phyloP scores from a whole-genome alignment of 2,888 invertebrate species.

The Tachina fera region DNA sequence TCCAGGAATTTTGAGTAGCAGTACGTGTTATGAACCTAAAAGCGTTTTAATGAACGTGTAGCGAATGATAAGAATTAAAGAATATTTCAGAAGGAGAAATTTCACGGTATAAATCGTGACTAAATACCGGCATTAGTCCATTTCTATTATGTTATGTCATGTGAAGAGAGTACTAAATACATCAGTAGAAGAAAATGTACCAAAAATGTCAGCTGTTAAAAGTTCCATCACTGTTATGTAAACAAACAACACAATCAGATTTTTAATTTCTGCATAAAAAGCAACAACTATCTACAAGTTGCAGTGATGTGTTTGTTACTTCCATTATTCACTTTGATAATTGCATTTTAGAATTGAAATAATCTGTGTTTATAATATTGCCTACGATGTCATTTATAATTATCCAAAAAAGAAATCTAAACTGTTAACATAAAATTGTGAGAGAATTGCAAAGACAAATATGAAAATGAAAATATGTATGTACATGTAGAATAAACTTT shows the following conservation, averaged over 20 bases:
- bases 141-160: no score
- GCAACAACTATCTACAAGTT: conserved; percentile 22
- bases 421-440: not conserved
- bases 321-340: not conserved
- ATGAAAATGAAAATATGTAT: not conserved
- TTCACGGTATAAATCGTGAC: no score
- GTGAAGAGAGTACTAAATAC: no score
- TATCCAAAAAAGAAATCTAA: conserved; percentile 14
- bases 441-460: not conserved
- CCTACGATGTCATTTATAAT: conserved; percentile 24
- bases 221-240: conserved; percentile 13
- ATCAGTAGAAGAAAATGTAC: no score
- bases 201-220: no score
- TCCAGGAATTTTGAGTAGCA: no score
- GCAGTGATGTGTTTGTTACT: not conserved
- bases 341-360: conserved; percentile 5
- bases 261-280: conserved; percentile 50
- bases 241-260: conserved; percentile 4
- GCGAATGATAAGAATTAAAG: no score
- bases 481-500: not conserved
- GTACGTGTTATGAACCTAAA: no score
- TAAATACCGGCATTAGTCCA: no score
- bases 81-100: no score
- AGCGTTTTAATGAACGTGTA: no score
- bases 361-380: not conserved